phyloP scores from a whole-genome alignment of 2,113 vertebrate species.

The Hipposideros armiger region DNA sequence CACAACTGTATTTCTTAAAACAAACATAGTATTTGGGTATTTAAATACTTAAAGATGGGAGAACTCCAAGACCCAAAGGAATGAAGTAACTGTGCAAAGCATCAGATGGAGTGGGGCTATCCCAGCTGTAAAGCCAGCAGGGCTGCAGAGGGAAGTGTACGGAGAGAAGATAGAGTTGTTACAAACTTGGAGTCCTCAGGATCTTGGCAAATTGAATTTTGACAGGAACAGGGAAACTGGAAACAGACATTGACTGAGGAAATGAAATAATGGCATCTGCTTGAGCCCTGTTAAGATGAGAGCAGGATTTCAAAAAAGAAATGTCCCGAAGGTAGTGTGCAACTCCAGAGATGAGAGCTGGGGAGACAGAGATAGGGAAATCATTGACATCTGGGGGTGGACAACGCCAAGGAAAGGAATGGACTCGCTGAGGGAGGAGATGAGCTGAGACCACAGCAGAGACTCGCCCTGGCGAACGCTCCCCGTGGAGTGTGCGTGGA shows the following conservation, averaged over 20 bases:
- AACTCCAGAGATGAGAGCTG: background rate
- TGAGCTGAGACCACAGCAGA: background rate
- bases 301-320: background rate
- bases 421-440: background rate
- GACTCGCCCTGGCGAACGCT: accelerated
- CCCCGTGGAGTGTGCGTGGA: accelerated
- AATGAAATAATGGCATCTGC: background rate
- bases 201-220: background rate
- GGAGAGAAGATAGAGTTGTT: background rate
- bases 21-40: background rate
- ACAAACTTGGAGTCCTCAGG: background rate
- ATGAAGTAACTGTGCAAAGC: background rate
- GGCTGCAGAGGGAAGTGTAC: background rate
- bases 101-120: background rate
- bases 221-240: background rate
- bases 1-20: background rate
- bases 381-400: background rate
- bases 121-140: too few relatives aligned
- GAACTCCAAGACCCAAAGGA: background rate
- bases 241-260: background rate
- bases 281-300: background rate
- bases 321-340: background rate
- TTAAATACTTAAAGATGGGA: constrained; percentile 2
- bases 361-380: background rate
- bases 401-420: background rate